These are phyloP conservation scores for Dromius quadrimaculatus DNA, from an alignment of 2,888 invertebrate species.

Conservation along the genomic window DNA sequence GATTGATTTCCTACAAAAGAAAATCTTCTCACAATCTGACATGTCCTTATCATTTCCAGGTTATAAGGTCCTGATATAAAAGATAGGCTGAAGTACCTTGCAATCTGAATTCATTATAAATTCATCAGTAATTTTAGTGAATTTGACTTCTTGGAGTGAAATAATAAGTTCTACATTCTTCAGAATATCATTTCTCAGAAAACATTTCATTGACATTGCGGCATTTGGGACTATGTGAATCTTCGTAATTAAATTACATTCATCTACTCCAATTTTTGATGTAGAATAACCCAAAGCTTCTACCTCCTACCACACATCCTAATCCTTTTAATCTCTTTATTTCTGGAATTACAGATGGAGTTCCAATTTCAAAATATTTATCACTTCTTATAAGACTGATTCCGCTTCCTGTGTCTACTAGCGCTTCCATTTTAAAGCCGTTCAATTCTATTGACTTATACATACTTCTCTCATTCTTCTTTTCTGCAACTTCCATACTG, in stretches of 20 bases:
- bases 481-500: not conserved
- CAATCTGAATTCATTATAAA: not conserved
- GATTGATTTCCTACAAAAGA: too few relatives aligned
- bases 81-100: too few relatives aligned
- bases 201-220: not conserved
- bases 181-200: not conserved
- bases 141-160: not conserved
- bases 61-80: too few relatives aligned
- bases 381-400: not conserved
- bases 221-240: not conserved
- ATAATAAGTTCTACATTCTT: not conserved
- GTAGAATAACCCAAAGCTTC: not conserved
- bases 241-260: not conserved
- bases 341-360: too few relatives aligned
- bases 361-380: not conserved
- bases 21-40: too few relatives aligned
- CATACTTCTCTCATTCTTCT: not conserved
- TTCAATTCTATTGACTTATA: not conserved
- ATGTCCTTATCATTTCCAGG: too few relatives aligned
- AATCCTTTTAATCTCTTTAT: too few relatives aligned
- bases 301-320: too few relatives aligned
- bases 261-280: not conserved
- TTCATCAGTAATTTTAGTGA: not conserved
- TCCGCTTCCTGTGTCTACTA: not conserved
- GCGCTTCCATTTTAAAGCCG: not conserved